Percentiles rank a stretch among this genome's conserved stretches.
These are phyloP conservation scores for Pseudomugil gertrudae DNA, from an alignment of 2,797 vertebrate species.

Conservation along the genomic window DNA sequence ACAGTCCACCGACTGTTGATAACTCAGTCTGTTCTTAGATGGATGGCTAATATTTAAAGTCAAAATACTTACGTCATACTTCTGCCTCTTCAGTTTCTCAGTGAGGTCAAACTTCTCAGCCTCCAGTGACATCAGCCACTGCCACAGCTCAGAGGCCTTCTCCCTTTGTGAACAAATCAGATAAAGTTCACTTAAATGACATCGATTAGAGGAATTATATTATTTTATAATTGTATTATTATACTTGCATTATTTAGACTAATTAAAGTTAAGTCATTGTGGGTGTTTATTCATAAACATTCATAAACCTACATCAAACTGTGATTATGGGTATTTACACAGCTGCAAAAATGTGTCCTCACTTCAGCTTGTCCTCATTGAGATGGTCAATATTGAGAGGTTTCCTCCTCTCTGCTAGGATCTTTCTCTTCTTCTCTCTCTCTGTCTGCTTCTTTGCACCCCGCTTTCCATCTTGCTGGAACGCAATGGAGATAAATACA, in stretches of 20 bases:
- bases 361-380: conserved; percentile 82
- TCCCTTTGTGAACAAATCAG: conserved; percentile 62
- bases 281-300: neutral
- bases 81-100: conserved; percentile 82
- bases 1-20: too few relatives aligned
- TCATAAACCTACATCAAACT: neutral
- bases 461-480: conserved; percentile 75
- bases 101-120: conserved; percentile 80
- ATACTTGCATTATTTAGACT: too few relatives aligned
- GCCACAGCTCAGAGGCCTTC: conserved; percentile 79
- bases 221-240: too few relatives aligned
- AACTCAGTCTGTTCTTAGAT: too few relatives aligned
- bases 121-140: conserved; percentile 80
- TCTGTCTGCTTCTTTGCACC: conserved; percentile 83
- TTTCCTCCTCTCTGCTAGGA: conserved; percentile 81
- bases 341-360: conserved; percentile 17
- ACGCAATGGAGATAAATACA: neutral
- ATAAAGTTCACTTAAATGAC: too few relatives aligned
- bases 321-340: conserved; percentile 1
- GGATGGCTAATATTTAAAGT: too few relatives aligned
- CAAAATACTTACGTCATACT: conserved; percentile 80
- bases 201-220: too few relatives aligned
- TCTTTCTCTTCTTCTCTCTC: conserved; percentile 84
- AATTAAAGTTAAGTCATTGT: conserved; percentile 15
- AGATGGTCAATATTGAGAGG: conserved; percentile 76